Evolutionary conservation across 2,888 invertebrate genomes (phyloP), one percentile per base, ranked within the genome.

Genomic region (Gortyna flavago): DNA sequence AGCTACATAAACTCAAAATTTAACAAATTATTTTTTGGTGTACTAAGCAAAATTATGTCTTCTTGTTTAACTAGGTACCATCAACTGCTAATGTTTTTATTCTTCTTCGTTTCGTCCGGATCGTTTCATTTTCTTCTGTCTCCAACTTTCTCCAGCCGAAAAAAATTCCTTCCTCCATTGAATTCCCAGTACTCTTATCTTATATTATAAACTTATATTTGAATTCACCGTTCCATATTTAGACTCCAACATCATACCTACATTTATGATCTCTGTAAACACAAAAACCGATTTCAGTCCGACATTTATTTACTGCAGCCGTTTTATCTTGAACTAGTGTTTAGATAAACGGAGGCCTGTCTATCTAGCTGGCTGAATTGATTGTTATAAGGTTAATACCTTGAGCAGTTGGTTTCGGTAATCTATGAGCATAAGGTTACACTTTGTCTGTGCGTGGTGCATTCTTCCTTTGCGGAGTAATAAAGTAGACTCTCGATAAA

Each of bases 241-340:
- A 86, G 75, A 80, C 61, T 71, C 65, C 48, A 62, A 66, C 74
- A 81, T 79, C 74, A 75, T 76, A 79, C 76, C 72, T 68, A 79
- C 76, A 74, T 68, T 80, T 85, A 79, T 88, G 84, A 88, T 85
- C 79, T 77, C 5, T 69, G 74, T 81, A 83, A 81, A 88, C 81
- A 79, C 68, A 67, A 44, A 59, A 67, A 78, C 66, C 76, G 74
- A 78, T 83, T 82, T 74, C 80, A 70, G 70, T 71, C 54, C 25
- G 57, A 66, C 65, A 71, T 83, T 73, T 79, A 84, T 86, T 78
- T 77, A 77, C 69, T 79, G 54, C 57, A 64, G 54, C 48, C 77
- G 66, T 66, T 79, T 75, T 38, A 68, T 74, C 64, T 61, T 77
- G 48, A 57, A 78, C 65, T 79, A 61, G 18, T 68, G 61, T 77